Evolutionary conservation across 2,113 vertebrate genomes (phyloP), one percentile per base, ranked within the genome.

Genomic region (Corvus hawaiiensis): DNA sequence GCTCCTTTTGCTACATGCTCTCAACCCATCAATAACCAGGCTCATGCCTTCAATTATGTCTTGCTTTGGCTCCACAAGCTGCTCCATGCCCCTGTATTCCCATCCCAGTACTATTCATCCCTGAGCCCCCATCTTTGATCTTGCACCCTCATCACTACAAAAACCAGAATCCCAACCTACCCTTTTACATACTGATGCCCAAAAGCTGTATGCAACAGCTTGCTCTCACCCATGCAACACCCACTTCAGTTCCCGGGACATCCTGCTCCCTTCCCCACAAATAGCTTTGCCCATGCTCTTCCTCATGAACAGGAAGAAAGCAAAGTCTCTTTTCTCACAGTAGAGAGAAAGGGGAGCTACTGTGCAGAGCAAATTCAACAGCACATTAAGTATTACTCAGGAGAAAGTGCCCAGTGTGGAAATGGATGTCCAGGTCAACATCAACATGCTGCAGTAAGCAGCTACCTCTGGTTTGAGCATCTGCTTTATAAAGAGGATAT

Each of bases 41-140:
- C 30, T 83, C 28, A 17, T 5, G 19, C 30, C 41, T 89, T 90
- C 55, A 81, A 10, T 87, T 66, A 43, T 35, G 32, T 72, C 52
- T 56, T 67, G 73, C 33, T 77, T 58, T 71, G 59, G 46, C 13
- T 87, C 59, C n/a, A 26, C 21, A 84, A 80, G 37, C n/a, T 81
- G 64, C 51, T 87, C 51, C 56, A 46, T 19, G 35, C 28, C 4
- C 2, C 35, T 0, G 0, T 46, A 78, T 17, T 91, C 37, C 26
- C 28, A 61, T 3, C 24, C 23, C 46, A 51, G 20, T 17, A 28
- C 22, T 21, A 11, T 14, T 37, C 26, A 62, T 10, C 10, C 55
- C 28, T 0, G 0, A 58, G 28, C 4, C 6, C 16, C 20, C 21
- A 43, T 59, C 46, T 46, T 66, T 35, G 56, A 78, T 56, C 12